A percentile compares a stretch with the other conserved stretches of the same genome.
Evolutionary conservation across 2,797 vertebrate species (phyloP).

Genomic region (Odontamblyopus lacepedii): DNA sequence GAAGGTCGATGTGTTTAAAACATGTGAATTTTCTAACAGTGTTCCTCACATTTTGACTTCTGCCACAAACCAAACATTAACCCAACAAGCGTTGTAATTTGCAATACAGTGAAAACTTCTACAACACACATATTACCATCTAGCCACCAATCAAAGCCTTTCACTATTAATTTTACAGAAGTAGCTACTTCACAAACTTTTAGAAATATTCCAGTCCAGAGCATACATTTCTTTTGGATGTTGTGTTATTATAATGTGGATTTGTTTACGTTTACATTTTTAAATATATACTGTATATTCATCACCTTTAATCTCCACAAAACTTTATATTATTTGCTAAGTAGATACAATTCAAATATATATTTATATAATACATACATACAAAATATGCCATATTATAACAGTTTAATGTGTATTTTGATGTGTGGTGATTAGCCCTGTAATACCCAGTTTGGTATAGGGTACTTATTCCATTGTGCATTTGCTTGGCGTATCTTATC

Average conservation of each 20-base stretch:
- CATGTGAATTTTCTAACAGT: slow-evolving; percentile 56
- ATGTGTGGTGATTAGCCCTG: slow-evolving; percentile 75
- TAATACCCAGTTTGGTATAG: slow-evolving; percentile 68
- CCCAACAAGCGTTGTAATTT: slow-evolving; percentile 69
- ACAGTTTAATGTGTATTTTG: slow-evolving; percentile 59
- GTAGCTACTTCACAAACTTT: slow-evolving; percentile 75
- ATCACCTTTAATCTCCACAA: slow-evolving; percentile 72
- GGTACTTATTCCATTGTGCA: slow-evolving; percentile 75
- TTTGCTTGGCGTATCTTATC: slow-evolving; percentile 63
- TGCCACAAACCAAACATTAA: slow-evolving; percentile 52
- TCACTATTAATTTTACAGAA: slow-evolving; percentile 76
- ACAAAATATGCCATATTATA: slow-evolving; percentile 71
- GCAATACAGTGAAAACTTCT: slow-evolving; percentile 74
- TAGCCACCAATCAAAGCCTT: slow-evolving; percentile 68
- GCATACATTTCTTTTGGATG: slow-evolving; percentile 70
- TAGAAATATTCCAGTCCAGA: slow-evolving; percentile 69
- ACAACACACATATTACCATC: slow-evolving; percentile 79
- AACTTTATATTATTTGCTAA: slow-evolving; percentile 76
- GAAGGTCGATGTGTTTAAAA: slow-evolving; percentile 52
- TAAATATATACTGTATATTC: slow-evolving; percentile 65
- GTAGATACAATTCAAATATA: slow-evolving; percentile 78
- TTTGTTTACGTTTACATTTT: slow-evolving; percentile 71
- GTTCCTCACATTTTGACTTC: slow-evolving; percentile 53
- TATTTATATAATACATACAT: slow-evolving; percentile 72
- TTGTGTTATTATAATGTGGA: slow-evolving; percentile 60